Base-by-base conservation (phyloP, 2,797 vertebrate genomes). In the Gadopsis bispinosus region DNA sequence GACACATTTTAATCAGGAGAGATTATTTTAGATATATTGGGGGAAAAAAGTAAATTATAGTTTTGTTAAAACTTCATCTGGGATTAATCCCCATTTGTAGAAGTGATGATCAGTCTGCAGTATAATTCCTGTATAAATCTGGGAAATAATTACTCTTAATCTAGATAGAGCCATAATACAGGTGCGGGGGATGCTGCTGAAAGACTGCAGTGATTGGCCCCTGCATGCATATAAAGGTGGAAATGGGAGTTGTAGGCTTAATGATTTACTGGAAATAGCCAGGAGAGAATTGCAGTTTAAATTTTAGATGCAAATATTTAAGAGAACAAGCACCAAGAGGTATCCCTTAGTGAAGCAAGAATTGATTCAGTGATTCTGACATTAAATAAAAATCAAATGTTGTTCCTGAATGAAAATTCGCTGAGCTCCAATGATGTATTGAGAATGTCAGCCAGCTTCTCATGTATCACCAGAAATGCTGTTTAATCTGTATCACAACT, bases 21-120 rank as follows among this genome's bases (percentile, higher is more conserved):
- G 69, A 84, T 82, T 84, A 64, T 16, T 53, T 53, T 43, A 55
- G n/a, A 51, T 43, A 20, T 62, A 7, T 26, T 64, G 10, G 26
- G 2, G 26, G 2, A 37, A 4, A 56, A 64, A 74, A 63, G n/a
- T 43, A 65, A 55, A 83, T 83, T 73, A 84, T 4, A 73, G 41
- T 62, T 75, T 22, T 56, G 20, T 62, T 13, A 20, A 39, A 39
- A 55, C 41, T 59, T 76, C 39, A 79, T 71, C 51, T 68, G 20
- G 48, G 60, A 69, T 85, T 77, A 78, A 58, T n/a, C 10, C 0
- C 1, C 16, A 53, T 61, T 85, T 59, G 66, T 29, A 50, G 45
- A 22, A 75, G n/a, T 50, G 13, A 76, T 75, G 39, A 71, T 72
- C 56, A 2, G 5, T 73, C 51, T 61, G 20, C 22, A 6, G 11